phyloP scores from a whole-genome alignment of 2,888 invertebrate genomes.

The Phrixothrix hirtus region DNA sequence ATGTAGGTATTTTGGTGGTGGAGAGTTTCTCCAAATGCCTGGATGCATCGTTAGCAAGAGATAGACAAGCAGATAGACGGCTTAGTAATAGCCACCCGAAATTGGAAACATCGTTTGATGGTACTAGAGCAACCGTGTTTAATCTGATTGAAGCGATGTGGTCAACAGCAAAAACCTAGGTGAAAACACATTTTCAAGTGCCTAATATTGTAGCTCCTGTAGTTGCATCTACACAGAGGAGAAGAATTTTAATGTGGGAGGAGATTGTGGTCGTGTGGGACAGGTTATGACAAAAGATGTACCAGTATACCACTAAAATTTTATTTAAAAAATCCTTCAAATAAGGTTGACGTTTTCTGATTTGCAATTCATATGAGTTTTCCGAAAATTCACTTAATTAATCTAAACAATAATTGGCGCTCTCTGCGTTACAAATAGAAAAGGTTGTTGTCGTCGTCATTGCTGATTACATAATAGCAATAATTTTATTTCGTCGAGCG shows the following conservation, averaged over 20 bases:
- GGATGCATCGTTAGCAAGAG: not conserved
- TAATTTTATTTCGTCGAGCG: too few relatives aligned
- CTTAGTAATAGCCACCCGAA: not conserved
- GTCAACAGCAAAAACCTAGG: not conserved
- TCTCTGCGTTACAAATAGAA: not conserved
- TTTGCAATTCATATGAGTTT: not conserved
- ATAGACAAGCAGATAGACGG: not conserved
- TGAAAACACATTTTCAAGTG: not conserved
- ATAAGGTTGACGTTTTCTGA: not conserved
- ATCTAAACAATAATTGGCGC: not conserved
- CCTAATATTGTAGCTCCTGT: not conserved
- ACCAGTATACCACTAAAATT: too few relatives aligned
- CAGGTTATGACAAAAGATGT: not conserved
- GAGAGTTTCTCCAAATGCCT: not conserved
- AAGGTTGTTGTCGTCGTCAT: too few relatives aligned
- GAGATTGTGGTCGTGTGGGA: not conserved
- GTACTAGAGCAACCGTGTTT: not conserved
- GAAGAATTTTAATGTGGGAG: not conserved
- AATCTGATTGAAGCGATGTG: not conserved
- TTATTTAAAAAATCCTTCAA: too few relatives aligned
- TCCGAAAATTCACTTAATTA: not conserved
- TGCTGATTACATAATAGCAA: too few relatives aligned
- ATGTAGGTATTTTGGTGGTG: not conserved
- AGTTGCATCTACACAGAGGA: not conserved
- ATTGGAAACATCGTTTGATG: not conserved